phyloP scores from a whole-genome alignment of 2,113 vertebrate species.

The Catharus fuscescens region DNA sequence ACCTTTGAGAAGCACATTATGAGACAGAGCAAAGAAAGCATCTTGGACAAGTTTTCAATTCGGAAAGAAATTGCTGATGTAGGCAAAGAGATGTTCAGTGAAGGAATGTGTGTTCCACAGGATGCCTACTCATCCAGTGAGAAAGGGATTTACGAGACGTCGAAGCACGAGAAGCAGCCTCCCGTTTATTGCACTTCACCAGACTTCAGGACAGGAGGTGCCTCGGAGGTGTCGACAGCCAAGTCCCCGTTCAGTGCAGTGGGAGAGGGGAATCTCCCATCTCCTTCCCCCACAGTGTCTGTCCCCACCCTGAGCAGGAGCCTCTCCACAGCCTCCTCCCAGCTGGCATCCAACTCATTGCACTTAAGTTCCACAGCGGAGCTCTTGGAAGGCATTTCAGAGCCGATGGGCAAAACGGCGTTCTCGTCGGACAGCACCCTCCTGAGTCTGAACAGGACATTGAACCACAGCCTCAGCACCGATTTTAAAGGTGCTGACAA shows the following conservation, averaged over 20 bases:
- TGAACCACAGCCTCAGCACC: conserved; percentile 55
- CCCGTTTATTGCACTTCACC: conserved; percentile 82
- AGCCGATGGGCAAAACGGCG: conserved; percentile 68
- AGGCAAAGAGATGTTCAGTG: conserved; percentile 72
- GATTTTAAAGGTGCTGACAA: conserved; percentile 73
- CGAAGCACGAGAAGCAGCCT: conserved; percentile 78
- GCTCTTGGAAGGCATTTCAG: conserved; percentile 74
- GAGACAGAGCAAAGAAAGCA: conserved; percentile 74
- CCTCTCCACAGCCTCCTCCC: conserved; percentile 67
- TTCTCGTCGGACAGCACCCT: conserved; percentile 71
- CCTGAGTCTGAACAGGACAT: conserved; percentile 60
- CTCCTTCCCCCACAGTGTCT: conserved; percentile 77
- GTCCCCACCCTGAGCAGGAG: conserved; percentile 74
- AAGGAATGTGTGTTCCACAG: conserved; percentile 67
- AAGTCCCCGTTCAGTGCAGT: conserved; percentile 79
- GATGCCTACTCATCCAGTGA: conserved; percentile 68
- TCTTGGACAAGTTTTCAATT: conserved; percentile 75
- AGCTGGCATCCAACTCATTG: conserved; percentile 62
- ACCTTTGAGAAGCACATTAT: conserved; percentile 73
- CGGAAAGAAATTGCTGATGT: conserved; percentile 74
- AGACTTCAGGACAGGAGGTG: conserved; percentile 79
- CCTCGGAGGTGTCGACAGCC: conserved; percentile 75
- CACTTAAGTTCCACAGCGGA: conserved; percentile 73
- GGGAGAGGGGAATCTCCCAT: conserved; percentile 78
- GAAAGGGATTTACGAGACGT: conserved; percentile 71